A percentile compares a stretch with the other conserved stretches of the same genome.
These are phyloP conservation scores for Anolis sagrei DNA, from an alignment of 2,113 vertebrate genomes.

Conservation along the genomic window DNA sequence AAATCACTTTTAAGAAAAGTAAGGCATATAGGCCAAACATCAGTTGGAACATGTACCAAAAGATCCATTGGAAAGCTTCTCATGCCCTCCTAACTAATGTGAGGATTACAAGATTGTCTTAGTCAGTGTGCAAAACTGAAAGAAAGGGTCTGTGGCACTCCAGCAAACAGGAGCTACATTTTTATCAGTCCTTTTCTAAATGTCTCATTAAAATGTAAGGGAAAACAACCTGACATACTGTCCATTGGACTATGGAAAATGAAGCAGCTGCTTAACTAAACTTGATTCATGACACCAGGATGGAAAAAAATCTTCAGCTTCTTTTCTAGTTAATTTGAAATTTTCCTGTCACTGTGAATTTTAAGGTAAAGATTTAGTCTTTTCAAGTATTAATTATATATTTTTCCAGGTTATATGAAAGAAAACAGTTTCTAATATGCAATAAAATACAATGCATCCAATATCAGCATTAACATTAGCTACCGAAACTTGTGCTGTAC, in stretches of 20 bases:
- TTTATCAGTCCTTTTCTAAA: neutral
- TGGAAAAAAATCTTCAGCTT: too few species aligned
- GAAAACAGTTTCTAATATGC: too few species aligned
- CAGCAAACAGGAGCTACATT: neutral
- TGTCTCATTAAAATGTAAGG: neutral
- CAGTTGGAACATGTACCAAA: too few species aligned
- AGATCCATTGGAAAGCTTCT: neutral
- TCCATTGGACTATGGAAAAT: neutral
- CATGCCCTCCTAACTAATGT: neutral
- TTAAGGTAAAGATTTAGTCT: too few species aligned
- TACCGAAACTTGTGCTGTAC: slow-evolving; percentile 69
- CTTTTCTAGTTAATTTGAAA: too few species aligned
- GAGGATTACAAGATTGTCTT: neutral
- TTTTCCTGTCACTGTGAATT: too few species aligned
- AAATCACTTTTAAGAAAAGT: too few species aligned
- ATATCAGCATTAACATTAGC: neutral
- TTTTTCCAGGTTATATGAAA: too few species aligned
- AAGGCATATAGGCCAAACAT: too few species aligned
- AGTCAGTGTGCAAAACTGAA: neutral
- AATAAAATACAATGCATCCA: too few species aligned
- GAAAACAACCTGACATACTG: neutral
- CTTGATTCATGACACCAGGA: too few species aligned
- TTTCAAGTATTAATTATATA: too few species aligned
- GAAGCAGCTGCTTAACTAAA: neutral
- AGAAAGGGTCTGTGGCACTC: neutral